Evolutionary conservation across 2,113 vertebrate genomes (phyloP), one percentile per base, ranked within the genome.

Genomic region (Loxodonta africana): DNA sequence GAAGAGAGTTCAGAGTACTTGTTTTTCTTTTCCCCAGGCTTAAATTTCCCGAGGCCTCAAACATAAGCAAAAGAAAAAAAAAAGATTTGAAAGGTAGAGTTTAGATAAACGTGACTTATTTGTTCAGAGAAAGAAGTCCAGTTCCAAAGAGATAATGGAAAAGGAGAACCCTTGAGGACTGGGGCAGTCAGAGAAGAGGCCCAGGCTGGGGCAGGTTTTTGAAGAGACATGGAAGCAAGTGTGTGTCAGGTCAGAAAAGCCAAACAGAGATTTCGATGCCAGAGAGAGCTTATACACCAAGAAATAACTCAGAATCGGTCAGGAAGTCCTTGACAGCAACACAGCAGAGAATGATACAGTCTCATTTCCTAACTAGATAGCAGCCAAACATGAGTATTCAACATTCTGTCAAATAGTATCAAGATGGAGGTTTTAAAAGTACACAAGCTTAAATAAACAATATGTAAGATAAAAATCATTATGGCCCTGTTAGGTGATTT

Each of bases 21-120:
- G 87, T 87, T 96, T 96, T 96, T 77, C 92, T 96, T 96, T 92
- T 92, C 88, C 11, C 57, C 60, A 67, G 84, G 63, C 77, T 97
- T 95, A 77, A 78, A 90, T 97, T 97, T 96, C 88, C 76, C 92
- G 96, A 95, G 97, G 77, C 88, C 83, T 83, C 88, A 96, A 92
- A 95, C 81, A 77, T 84, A 71, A 94, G 92, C 37, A 95, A 77
- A 91, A 95, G 85, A 69, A 82, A 57, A 37, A 48, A 11, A 25
- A 53, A 46, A 76, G 26, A 95, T 91, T 80, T 93, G 86, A 86
- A 91, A 94, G 83, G 87, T 92, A 86, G 87, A 83, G 37, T 94
- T 97, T 69, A 84, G 76, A 89, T 76, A 94, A 95, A 67, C 0
- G 0, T 92, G 97, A 96, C 76, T 96, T 74, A 30, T 94, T 76